Conservation (phyloP, 2,113 vertebrate species). For the Entelurus aequoreus region DNA sequence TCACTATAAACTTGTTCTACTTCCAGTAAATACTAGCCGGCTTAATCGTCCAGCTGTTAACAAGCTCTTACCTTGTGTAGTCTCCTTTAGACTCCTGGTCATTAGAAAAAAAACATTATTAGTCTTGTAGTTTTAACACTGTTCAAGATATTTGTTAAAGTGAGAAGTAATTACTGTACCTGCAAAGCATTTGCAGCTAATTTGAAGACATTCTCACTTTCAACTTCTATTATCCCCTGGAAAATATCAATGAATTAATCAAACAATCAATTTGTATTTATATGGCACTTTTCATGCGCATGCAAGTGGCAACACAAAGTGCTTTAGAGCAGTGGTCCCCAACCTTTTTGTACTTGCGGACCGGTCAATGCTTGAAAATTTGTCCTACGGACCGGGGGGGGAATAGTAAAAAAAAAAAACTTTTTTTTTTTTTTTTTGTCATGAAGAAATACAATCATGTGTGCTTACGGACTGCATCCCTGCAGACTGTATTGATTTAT, state of each 20-base stretch:
- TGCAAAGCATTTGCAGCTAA: constrained; percentile 93
- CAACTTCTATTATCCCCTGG: constrained; percentile 94
- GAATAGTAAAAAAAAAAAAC: too few relatives aligned
- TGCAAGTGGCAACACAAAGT: too few relatives aligned
- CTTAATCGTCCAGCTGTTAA: constrained; percentile 12
- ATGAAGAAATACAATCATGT: too few relatives aligned
- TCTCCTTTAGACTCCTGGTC: constrained; percentile 93
- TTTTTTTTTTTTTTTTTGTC: too few relatives aligned
- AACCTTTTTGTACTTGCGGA: too few relatives aligned
- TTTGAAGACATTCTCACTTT: constrained; percentile 96
- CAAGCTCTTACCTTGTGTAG: constrained; percentile 84
- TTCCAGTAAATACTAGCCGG: constrained; percentile 46
- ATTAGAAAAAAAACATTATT: constrained; percentile 22
- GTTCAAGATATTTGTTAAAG: neutral
- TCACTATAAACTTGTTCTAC: constrained; percentile 36
- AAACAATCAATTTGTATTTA: too few relatives aligned
- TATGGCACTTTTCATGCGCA: too few relatives aligned
- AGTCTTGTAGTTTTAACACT: constrained; percentile 16
- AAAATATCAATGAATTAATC: constrained; percentile 19
- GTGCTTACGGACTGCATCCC: too few relatives aligned
- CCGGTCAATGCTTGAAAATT: too few relatives aligned
- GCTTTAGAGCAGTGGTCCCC: too few relatives aligned
- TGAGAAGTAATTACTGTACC: constrained; percentile 68
- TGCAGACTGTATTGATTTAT: too few relatives aligned
- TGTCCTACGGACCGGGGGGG: too few relatives aligned